A percentile compares a stretch with the other conserved stretches of the same genome.
Evolutionary conservation across 2,113 vertebrate genomes (phyloP).

Genomic region (Tursiops truncatus): DNA sequence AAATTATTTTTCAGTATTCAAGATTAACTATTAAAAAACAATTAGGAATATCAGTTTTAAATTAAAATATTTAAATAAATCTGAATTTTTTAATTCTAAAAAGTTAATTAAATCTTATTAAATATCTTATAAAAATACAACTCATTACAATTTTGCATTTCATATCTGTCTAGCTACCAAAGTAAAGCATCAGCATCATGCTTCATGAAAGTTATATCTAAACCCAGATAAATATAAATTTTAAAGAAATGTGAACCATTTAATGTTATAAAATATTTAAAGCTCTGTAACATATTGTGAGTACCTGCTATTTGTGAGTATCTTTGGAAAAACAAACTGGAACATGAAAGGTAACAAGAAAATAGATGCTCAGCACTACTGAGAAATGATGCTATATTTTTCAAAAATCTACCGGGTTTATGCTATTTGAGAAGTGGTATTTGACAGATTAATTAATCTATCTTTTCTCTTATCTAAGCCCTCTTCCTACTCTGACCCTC

Average conservation of each 20-base stretch:
- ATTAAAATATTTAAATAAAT: slow-evolving; percentile 4
- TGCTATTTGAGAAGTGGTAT: background rate
- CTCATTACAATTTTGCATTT: background rate
- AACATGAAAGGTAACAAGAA: background rate
- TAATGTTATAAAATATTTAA: background rate
- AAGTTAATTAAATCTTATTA: background rate
- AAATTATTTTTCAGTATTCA: slow-evolving; percentile 2
- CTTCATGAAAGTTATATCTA: background rate
- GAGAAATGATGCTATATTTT: background rate
- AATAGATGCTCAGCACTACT: background rate
- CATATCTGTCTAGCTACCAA: background rate
- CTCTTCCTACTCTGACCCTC: background rate
- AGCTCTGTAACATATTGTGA: background rate
- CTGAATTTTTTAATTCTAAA: slow-evolving; percentile 12
- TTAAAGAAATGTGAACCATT: background rate
- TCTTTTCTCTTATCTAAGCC: background rate
- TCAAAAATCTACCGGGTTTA: background rate
- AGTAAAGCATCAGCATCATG: background rate
- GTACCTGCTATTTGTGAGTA: background rate
- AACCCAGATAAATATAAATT: background rate
- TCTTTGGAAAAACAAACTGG: background rate
- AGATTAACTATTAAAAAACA: background rate
- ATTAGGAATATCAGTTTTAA: background rate
- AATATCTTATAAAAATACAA: background rate
- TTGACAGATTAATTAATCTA: background rate